A percentile compares a stretch with the other conserved stretches of the same genome.
These are phyloP conservation scores for Squalus acanthias DNA, from an alignment of 2,797 vertebrate genomes.

Conservation along the genomic window DNA sequence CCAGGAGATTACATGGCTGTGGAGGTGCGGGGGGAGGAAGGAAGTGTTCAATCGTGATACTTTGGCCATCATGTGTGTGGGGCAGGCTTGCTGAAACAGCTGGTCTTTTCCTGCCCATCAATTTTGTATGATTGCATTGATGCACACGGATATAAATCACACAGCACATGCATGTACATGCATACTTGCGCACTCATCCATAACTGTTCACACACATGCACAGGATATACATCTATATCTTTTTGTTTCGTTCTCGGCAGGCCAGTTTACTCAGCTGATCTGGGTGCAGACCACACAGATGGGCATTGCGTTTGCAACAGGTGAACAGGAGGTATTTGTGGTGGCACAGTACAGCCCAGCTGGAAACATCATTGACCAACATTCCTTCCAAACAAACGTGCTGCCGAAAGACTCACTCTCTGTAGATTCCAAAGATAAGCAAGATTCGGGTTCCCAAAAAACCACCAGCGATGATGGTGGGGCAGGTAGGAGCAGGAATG, in stretches of 20 bases:
- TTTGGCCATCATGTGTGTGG: not conserved
- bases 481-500: not conserved
- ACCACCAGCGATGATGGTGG: not conserved
- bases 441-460: not conserved
- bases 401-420: not conserved
- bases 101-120: not conserved
- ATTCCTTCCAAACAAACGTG: slow-evolving; percentile 6
- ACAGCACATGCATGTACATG: not conserved
- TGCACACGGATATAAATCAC: not conserved
- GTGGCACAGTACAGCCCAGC: slow-evolving; percentile 31
- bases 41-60: not conserved
- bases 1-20: not conserved
- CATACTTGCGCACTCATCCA: not conserved
- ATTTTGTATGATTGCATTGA: not conserved
- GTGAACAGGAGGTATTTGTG: not conserved
- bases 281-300: not conserved
- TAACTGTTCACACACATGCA: not conserved
- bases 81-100: too few relatives aligned
- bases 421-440: not conserved
- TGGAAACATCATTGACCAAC: slow-evolving; percentile 13
- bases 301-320: not conserved
- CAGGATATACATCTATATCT: not conserved
- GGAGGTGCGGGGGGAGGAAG: too few relatives aligned
- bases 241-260: not conserved
- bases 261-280: slow-evolving; percentile 7